phyloP scores from a whole-genome alignment of 2,113 vertebrate genomes.

The Monarcha castaneiventris region DNA sequence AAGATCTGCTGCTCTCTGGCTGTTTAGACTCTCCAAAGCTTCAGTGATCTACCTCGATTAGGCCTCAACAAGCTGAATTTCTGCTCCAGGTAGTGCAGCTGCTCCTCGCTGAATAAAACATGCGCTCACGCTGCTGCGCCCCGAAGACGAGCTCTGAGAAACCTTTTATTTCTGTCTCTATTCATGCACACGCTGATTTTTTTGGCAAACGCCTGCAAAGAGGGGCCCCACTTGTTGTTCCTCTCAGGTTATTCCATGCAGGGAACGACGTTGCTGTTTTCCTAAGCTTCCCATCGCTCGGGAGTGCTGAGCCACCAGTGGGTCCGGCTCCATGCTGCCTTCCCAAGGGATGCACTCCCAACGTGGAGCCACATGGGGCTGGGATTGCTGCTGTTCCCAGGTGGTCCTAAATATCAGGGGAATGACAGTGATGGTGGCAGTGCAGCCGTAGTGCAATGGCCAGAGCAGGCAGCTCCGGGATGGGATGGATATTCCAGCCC shows the following conservation, averaged over 20 bases:
- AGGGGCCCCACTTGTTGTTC: not conserved
- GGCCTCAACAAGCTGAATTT: constrained; percentile 55
- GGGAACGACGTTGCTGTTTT: not conserved
- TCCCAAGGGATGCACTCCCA: not conserved
- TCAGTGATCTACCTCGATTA: constrained; percentile 27
- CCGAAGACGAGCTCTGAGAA: constrained; percentile 49
- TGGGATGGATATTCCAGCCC: not conserved
- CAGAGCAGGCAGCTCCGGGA: rapidly evolving
- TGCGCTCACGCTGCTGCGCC: constrained; percentile 15
- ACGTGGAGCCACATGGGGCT: rapidly evolving
- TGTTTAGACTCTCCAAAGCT: not conserved
- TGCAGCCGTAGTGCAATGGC: rapidly evolving
- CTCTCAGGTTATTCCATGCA: not conserved
- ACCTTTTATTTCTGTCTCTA: constrained; percentile 61
- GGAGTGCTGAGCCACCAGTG: not conserved
- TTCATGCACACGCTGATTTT: constrained; percentile 20
- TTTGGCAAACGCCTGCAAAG: constrained; percentile 47
- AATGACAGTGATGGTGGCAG: rapidly evolving
- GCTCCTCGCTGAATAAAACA: constrained; percentile 71
- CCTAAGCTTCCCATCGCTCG: not conserved
- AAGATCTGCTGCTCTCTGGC: not conserved
- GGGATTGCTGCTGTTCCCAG: not conserved
- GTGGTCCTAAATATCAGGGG: rapidly evolving
- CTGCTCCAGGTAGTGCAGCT: constrained; percentile 65
- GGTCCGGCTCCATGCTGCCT: not conserved